phyloP scores from a whole-genome alignment of 2,797 vertebrate species.

The Cossypha caffra region DNA sequence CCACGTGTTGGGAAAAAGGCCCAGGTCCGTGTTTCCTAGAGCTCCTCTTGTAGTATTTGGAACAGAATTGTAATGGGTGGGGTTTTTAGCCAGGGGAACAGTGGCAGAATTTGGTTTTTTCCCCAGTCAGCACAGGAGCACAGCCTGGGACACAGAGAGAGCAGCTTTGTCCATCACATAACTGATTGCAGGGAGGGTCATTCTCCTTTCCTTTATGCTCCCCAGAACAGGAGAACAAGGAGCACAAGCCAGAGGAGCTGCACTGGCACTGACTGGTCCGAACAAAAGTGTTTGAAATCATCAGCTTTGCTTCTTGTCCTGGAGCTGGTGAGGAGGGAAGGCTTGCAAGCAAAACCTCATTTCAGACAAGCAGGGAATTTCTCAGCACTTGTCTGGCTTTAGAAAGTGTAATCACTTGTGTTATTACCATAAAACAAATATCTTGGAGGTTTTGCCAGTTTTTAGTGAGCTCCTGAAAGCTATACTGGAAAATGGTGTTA shows the following conservation, averaged over 20 bases:
- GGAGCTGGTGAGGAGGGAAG: neutral
- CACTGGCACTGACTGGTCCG: neutral
- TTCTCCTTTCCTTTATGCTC: neutral
- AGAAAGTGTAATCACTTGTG: neutral
- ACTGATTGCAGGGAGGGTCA: neutral
- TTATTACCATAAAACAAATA: constrained; percentile 5
- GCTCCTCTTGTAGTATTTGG: neutral
- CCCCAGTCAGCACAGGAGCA: neutral
- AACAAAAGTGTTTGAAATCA: neutral
- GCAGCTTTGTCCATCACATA: neutral
- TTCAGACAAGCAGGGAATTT: neutral
- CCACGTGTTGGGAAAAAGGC: rapidly evolving
- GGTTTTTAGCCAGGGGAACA: rapidly evolving
- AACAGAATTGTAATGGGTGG: neutral
- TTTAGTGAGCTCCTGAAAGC: neutral
- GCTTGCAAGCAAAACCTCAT: neutral
- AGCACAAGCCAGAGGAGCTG: neutral
- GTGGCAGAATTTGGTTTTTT: neutral
- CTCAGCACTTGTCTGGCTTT: neutral
- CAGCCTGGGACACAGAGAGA: neutral
- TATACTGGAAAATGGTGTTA: neutral
- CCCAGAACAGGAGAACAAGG: neutral
- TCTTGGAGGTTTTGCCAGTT: neutral
- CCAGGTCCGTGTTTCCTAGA: neutral
- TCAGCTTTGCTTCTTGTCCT: neutral